Evolutionary conservation across 2,888 invertebrate genomes (phyloP).

Genomic region (Lomographa bimaculata): DNA sequence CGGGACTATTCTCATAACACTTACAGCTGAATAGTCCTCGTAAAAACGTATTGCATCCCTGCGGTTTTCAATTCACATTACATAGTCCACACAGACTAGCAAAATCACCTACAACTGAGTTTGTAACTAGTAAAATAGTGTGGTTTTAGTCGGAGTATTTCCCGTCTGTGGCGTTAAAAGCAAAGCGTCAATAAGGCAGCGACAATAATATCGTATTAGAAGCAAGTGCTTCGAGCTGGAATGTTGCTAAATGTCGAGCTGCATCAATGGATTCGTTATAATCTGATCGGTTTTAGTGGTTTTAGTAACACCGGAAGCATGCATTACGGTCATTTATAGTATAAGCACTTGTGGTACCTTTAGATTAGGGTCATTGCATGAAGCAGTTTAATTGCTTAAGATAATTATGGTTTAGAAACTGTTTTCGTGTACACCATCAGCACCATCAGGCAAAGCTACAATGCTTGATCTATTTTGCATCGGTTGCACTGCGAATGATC

Average conservation of each 20-base stretch:
- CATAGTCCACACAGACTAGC: slow-evolving; percentile 12
- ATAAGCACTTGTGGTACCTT: no score
- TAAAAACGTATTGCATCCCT: slow-evolving; percentile 69
- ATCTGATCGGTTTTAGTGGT: neutral
- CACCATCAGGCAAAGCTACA: no score
- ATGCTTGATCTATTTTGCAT: no score
- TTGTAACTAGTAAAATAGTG: no score
- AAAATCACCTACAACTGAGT: neutral
- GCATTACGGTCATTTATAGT: no score
- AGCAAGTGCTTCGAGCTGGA: slow-evolving; percentile 55
- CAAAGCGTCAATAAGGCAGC: slow-evolving; percentile 46
- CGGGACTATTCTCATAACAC: slow-evolving; percentile 64
- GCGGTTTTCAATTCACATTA: slow-evolving; percentile 50
- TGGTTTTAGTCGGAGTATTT: no score
- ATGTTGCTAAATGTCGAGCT: slow-evolving; percentile 48
- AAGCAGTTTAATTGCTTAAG: no score
- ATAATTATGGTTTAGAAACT: no score
- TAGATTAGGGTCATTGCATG: no score
- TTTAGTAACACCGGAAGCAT: neutral
- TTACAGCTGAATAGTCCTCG: slow-evolving; percentile 53
- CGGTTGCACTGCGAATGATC: no score
- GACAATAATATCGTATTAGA: slow-evolving; percentile 62
- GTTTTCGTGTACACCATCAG: no score
- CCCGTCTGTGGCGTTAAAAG: slow-evolving; percentile 24
- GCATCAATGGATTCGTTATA: slow-evolving; percentile 8